Percentiles rank a stretch among this genome's conserved stretches.
Evolutionary conservation across 1,140 invertebrate species (phyloP).

Genomic region (Gryllus bimaculatus): DNA sequence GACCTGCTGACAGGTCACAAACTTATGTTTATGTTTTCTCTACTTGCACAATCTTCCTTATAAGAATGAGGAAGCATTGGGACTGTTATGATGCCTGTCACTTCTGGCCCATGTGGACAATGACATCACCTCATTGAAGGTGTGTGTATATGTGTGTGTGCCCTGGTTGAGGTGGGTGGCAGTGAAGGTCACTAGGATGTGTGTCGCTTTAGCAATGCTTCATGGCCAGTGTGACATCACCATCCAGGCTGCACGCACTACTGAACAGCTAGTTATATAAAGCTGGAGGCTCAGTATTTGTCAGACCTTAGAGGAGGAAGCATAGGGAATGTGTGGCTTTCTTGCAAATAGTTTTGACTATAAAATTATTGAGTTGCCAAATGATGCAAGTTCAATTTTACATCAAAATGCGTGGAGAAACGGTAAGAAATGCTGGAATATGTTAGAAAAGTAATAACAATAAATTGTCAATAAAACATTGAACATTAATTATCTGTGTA

Average conservation of each 20-base stretch:
- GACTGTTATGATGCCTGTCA: not conserved
- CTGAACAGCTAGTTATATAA: not conserved
- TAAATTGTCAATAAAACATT: no score
- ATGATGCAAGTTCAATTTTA: not conserved
- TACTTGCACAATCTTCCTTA: not conserved
- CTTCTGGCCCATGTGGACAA: not conserved
- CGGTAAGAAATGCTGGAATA: not conserved
- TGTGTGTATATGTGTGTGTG: not conserved
- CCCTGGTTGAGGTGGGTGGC: slow-evolving; percentile 1
- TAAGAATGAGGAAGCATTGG: not conserved
- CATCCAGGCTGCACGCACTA: not conserved
- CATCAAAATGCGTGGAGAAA: not conserved
- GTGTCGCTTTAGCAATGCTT: not conserved
- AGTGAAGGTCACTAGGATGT: not conserved
- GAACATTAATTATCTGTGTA: no score
- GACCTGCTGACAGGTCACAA: no score
- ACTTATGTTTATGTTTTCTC: no score
- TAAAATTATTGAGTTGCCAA: not conserved
- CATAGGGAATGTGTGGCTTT: not conserved
- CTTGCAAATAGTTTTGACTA: not conserved
- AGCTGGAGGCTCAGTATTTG: not conserved
- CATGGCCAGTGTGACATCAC: not conserved
- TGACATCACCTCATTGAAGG: not conserved
- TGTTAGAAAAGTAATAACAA: not conserved
- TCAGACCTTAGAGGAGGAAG: not conserved